Evolutionary conservation across 2,113 vertebrate genomes (phyloP), one percentile per base, ranked within the genome.

Genomic region (Taurulus bubalis): DNA sequence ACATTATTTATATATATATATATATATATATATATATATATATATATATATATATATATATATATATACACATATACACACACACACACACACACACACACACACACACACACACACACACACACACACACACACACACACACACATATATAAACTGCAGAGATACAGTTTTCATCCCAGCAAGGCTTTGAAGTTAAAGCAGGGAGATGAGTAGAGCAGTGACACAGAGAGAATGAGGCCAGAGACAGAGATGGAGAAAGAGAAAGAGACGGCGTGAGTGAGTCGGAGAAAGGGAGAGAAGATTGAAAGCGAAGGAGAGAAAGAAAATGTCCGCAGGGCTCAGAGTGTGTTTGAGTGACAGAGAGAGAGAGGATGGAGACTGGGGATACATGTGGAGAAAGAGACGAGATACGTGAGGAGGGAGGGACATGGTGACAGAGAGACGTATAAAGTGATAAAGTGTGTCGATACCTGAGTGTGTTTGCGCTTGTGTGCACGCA

Each of bases 271-370:
- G 68, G 22, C 12, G 70, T 16, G 53, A 65, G 42, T 30, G 65
- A 80, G 67, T 26, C 45, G 63, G 42, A 74, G 74, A 51, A 34
- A 58, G 59, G 62, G 55, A 77, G 70, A 67, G 77, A 71, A 38
- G 34, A 72, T 75, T 75, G 58, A 63, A 77, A 83, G 71, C 55
- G 55, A 84, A 66, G 77, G 55, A 77, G 47, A 81, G 71, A 83
- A 60, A 79, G 68, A 64, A 78, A 87, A 83, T 89, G 74, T 86
- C 92, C 79, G 69, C 76, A 85, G 85, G 88, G 83, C 83, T 91
- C 75, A 71, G 73, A 38, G 59, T 86, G 69, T 20, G 40, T 80
- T 71, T 83, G 71, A 82, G 81, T 79, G 77, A 68, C 42, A 65
- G 71, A 65, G 63, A 80, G n/a, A 77, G 73, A 71, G 68, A 59